phyloP scores from a whole-genome alignment of 2,797 vertebrate species.

The Hafferia zeledoni region DNA sequence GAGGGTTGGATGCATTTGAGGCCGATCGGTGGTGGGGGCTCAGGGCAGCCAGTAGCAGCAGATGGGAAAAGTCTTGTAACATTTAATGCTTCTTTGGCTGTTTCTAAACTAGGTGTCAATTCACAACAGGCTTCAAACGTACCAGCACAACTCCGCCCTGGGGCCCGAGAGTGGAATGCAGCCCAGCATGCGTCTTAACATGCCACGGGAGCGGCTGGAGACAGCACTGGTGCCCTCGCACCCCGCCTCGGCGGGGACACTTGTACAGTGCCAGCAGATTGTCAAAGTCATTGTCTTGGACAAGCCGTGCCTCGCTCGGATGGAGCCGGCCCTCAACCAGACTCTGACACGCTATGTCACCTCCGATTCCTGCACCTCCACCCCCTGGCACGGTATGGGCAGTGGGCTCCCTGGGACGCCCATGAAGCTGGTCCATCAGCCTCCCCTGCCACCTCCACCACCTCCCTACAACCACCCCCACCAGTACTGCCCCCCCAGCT shows the following conservation, averaged over 20 bases:
- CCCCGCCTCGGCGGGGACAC: slow-evolving; percentile 87
- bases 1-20: neutral
- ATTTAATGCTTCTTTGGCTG: slow-evolving; percentile 99
- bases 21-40: neutral
- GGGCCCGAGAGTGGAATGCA: slow-evolving; percentile 87
- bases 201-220: slow-evolving; percentile 79
- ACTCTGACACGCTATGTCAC: slow-evolving; percentile 92
- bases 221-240: slow-evolving; percentile 82
- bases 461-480: slow-evolving; percentile 98
- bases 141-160: slow-evolving; percentile 90
- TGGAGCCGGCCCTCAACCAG: slow-evolving; percentile 96
- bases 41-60: slow-evolving; percentile 76
- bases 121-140: slow-evolving; percentile 99
- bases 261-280: slow-evolving; percentile 99
- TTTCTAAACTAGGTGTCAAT: slow-evolving; percentile 99
- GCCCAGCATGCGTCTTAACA: slow-evolving; percentile 86
- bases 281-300: slow-evolving; percentile 99
- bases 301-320: slow-evolving; percentile 92
- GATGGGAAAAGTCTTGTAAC: slow-evolving; percentile 95
- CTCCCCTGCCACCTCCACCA: slow-evolving; percentile 92
- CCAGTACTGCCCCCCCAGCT: slow-evolving; percentile 94
- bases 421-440: slow-evolving; percentile 84
- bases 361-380: slow-evolving; percentile 87
- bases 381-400: slow-evolving; percentile 82
- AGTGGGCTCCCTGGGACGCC: slow-evolving; percentile 81